Evolutionary conservation across 2,797 vertebrate genomes (phyloP).

Genomic region (Heteromormyrus szaboi): DNA sequence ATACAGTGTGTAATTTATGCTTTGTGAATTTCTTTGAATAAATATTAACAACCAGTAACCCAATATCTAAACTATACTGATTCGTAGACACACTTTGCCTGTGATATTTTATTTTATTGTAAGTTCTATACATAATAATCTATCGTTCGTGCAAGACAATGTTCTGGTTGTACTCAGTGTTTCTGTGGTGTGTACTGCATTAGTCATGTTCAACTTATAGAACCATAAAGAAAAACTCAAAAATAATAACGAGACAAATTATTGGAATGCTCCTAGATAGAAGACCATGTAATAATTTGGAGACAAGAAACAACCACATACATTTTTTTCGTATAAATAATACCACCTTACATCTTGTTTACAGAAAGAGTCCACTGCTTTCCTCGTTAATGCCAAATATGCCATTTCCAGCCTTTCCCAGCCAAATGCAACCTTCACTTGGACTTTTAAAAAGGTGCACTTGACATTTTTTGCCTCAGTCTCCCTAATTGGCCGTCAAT

Average conservation of each 20-base stretch:
- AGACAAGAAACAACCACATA: not conserved
- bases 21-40: not conserved
- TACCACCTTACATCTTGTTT: not conserved
- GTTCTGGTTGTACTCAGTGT: not conserved
- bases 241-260: not conserved
- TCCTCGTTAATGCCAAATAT: constrained; percentile 1
- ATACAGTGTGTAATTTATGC: not conserved
- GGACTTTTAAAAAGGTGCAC: constrained; percentile 25
- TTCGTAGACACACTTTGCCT: not conserved
- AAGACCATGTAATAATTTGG: not conserved
- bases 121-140: not conserved
- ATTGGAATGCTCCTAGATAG: not conserved
- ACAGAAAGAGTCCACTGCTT: constrained; percentile 11
- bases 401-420: not conserved
- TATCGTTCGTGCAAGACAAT: not conserved
- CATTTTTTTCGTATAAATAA: constrained; percentile 12
- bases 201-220: not conserved
- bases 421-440: constrained; percentile 11
- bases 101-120: not conserved
- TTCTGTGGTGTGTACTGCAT: not conserved
- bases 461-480: constrained; percentile 26
- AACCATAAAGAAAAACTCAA: not conserved
- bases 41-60: not conserved
- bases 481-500: constrained; percentile 41
- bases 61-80: not conserved